Base-by-base conservation (phyloP, 2,888 invertebrate genomes). In the Rhagonycha fulva region DNA sequence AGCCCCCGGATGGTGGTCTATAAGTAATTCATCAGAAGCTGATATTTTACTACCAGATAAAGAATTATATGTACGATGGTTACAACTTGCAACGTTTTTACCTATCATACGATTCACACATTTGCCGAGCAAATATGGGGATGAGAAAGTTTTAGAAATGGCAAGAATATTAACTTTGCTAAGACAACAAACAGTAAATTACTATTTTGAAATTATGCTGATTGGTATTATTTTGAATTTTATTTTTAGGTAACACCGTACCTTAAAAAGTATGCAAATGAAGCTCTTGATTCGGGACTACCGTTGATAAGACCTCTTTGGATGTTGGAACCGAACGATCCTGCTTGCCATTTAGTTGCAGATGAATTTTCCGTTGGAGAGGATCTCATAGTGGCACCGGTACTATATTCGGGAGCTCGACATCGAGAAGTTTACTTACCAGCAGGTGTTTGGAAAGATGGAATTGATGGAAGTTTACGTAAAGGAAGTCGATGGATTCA, bases 401-500 rank as follows among this genome's bases (percentile, higher is more conserved):
- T 98, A 69, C 86, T 97, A 32, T 89, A 93, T 71, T 90, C 92
- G 0, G 93, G 93, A 0, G 90, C 92, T 62, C 91, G 92, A 28
- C 92, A 93, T 80, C 90, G 94, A 79, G 97, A 94, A 89, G 94
- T 98, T 75, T 97, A 97, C 85, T 89, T 97, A 28, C 97, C 97
- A 0, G 94, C 94, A 26, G 98, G 98, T 0, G 94, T 96, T 0
- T 98, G 98, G 98, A 94, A 94, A 84, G 97, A 98, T 84, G 96
- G 96, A 12, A 95, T 96, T 81, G 96, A 96, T 85, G 94, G 94
- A 0, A 95, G 95, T 24, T 89, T 95, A 62, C 91, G 96, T 47
- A 96, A 96, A 84, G 97, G 97, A 0, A 96, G 93, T 80, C 91
- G 96, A 78, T 97, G 96, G 97, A 94, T 97, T 85, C 96, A 96